A percentile compares a stretch with the other conserved stretches of the same genome.
Evolutionary conservation across 1,140 invertebrate genomes (phyloP).

Genomic region (Pentalonia nigronervosa): DNA sequence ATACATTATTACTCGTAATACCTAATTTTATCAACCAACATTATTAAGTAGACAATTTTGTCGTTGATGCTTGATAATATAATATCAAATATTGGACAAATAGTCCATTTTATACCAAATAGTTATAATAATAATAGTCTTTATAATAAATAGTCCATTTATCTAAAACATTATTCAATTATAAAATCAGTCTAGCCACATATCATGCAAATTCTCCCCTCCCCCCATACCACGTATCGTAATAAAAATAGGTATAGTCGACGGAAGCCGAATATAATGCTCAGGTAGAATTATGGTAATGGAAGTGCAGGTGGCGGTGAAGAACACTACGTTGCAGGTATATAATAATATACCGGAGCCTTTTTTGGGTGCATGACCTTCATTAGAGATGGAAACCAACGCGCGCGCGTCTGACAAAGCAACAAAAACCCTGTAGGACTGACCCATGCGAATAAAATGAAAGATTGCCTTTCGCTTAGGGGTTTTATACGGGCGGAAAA

Average conservation of each 20-base stretch:
- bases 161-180: no score
- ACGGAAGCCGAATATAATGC: background rate
- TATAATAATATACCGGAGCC: background rate
- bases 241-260: background rate
- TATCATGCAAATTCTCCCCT: no score
- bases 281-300: background rate
- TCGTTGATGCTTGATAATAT: no score
- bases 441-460: slow-evolving; percentile 41
- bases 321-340: background rate
- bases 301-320: background rate
- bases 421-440: slow-evolving; percentile 27
- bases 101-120: no score
- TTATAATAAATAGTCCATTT: no score
- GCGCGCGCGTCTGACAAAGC: background rate
- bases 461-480: slow-evolving; percentile 14
- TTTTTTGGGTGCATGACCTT: slow-evolving; percentile 3
- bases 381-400: slow-evolving; percentile 15
- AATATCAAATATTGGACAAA: no score
- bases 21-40: no score
- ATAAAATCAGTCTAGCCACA: background rate
- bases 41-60: no score
- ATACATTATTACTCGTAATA: no score
- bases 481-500: background rate
- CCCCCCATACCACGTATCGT: no score
- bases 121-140: no score